A percentile compares a stretch with the other conserved stretches of the same genome.
These are phyloP conservation scores for Phrynocephalus guinanensis DNA, from an alignment of 2,797 vertebrate species.

Conservation along the genomic window DNA sequence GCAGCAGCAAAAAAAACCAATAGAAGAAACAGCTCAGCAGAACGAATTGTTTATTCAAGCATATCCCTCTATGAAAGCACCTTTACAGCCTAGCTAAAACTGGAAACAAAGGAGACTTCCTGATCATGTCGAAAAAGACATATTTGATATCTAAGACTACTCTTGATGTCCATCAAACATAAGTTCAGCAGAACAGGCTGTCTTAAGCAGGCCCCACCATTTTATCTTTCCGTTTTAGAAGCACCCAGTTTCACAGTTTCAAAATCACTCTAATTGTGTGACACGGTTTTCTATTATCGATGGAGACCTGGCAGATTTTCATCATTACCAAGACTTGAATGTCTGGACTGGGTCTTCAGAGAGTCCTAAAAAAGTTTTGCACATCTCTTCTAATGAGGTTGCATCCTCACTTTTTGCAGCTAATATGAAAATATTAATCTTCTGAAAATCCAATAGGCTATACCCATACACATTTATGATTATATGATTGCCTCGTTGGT, in stretches of 20 bases:
- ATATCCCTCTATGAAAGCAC: neutral
- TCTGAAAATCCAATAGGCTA: neutral
- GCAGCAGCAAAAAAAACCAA: neutral
- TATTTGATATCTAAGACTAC: neutral
- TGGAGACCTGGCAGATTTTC: neutral
- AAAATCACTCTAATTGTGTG: neutral
- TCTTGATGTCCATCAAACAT: neutral
- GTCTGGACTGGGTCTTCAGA: neutral
- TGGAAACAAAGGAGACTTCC: neutral
- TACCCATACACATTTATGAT: neutral
- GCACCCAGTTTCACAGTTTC: neutral
- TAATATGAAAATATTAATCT: neutral
- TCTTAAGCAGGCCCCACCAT: neutral
- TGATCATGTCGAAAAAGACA: neutral
- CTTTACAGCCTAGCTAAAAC: neutral
- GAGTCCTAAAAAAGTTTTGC: neutral
- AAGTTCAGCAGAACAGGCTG: neutral
- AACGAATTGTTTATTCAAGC: neutral
- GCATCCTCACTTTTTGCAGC: slow-evolving; percentile 9
- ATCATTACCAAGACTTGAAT: neutral
- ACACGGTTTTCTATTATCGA: neutral
- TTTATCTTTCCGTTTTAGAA: neutral
- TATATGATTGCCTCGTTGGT: slow-evolving; percentile 17
- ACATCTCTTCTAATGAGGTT: neutral
- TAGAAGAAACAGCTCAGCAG: neutral